A percentile compares a stretch with the other conserved stretches of the same genome.
These are phyloP conservation scores for Ormyrus pomaceus DNA, from an alignment of 2,888 invertebrate species.

Conservation along the genomic window DNA sequence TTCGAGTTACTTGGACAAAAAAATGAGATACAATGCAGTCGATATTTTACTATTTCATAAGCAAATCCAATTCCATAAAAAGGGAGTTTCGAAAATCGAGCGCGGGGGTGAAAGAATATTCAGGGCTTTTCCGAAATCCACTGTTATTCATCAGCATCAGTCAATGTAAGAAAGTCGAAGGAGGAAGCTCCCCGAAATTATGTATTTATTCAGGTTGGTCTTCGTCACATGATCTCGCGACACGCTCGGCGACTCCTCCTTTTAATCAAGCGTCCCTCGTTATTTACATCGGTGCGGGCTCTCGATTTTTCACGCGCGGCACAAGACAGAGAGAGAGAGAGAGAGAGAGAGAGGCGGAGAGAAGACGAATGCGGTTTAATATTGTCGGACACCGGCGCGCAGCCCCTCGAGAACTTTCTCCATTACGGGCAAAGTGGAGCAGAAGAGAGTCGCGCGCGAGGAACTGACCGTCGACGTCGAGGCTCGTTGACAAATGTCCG, in stretches of 20 bases:
- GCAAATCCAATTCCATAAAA: no score
- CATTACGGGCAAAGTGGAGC: no score
- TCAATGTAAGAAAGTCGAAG: no score
- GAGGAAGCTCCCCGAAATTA: no score
- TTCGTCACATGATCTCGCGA: not conserved
- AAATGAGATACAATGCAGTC: no score
- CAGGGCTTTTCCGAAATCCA: no score
- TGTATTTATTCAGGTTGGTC: conserved; percentile 8
- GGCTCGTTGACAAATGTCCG: conserved; percentile 73
- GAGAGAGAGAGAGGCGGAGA: conserved; percentile 57
- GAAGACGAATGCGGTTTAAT: conserved; percentile 73
- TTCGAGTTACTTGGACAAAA: no score
- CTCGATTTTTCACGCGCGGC: conserved; percentile 46
- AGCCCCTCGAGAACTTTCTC: conserved; percentile 38
- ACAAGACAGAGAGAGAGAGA: not conserved
- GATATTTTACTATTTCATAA: no score
- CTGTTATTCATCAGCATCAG: no score
- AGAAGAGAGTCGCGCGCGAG: no score
- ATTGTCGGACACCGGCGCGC: conserved; percentile 62
- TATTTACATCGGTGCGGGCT: conserved; percentile 32
- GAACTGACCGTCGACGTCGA: conserved; percentile 64
- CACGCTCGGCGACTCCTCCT: no score
- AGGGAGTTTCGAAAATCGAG: not conserved
- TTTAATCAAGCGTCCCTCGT: not conserved
- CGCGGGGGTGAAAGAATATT: not conserved